These are phyloP conservation scores for Donacobius atricapilla DNA, from an alignment of 2,113 vertebrate species.

Conservation along the genomic window DNA sequence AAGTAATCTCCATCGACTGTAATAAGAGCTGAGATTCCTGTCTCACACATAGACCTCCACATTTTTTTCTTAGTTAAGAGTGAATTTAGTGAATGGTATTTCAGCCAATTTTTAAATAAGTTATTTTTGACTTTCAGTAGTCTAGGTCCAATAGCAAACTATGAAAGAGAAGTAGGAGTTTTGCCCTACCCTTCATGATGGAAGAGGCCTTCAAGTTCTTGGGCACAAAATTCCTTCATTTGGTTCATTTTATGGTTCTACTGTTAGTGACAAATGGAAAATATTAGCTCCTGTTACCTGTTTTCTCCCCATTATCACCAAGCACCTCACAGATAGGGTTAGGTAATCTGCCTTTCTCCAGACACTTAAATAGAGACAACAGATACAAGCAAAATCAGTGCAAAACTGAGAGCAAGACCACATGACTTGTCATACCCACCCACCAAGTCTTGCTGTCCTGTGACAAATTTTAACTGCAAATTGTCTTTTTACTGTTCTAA, in stretches of 20 bases:
- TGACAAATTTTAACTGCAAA: background rate
- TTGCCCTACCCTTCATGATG: background rate
- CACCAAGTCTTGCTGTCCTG: background rate
- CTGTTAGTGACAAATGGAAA: background rate
- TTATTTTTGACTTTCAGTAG: background rate
- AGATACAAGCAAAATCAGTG: background rate
- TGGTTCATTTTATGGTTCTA: background rate
- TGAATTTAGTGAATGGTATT: background rate
- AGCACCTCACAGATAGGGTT: background rate
- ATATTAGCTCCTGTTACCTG: background rate
- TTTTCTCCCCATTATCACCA: background rate
- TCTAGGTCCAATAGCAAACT: background rate
- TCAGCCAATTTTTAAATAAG: background rate
- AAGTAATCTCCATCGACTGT: background rate
- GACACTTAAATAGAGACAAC: background rate
- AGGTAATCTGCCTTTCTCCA: background rate
- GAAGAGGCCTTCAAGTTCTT: background rate
- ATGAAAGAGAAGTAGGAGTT: background rate
- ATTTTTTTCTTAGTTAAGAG: background rate
- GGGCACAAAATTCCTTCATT: background rate
- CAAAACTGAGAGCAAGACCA: background rate
- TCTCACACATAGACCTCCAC: background rate
- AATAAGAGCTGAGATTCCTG: background rate
- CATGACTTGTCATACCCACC: background rate
- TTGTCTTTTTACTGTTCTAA: background rate